A percentile compares a stretch with the other conserved stretches of the same genome.
Conservation (phyloP, 1,140 invertebrate species). For the Caenorhabditis elegans region WBcel235 BX284605.5:18618501-18619000, state of each 20-base stretch:
- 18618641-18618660: slow-evolving; percentile 35
- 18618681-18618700: neutral
- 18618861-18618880: slow-evolving; percentile 20
- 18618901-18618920: too few relatives aligned
- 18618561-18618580: slow-evolving; percentile 35
- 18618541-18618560: slow-evolving; percentile 37
- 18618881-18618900: slow-evolving; percentile 1
- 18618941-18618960: too few relatives aligned
- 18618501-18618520: slow-evolving; percentile 36
- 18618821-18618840: neutral
- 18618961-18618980: too few relatives aligned
- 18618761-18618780: neutral
- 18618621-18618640: slow-evolving; percentile 1
- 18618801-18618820: slow-evolving; percentile 27
- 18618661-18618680: slow-evolving; percentile 37
- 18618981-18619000: too few relatives aligned
- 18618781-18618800: neutral
- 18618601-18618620: slow-evolving; percentile 37
- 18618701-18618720: neutral
- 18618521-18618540: slow-evolving; percentile 9
- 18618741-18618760: slow-evolving; percentile 34
- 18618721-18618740: neutral
- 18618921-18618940: too few relatives aligned
- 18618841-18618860: slow-evolving; percentile 6
- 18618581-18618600: slow-evolving; percentile 6